Evolutionary conservation across 2,113 vertebrate species (phyloP).

Genomic region (Bettongia penicillata): DNA sequence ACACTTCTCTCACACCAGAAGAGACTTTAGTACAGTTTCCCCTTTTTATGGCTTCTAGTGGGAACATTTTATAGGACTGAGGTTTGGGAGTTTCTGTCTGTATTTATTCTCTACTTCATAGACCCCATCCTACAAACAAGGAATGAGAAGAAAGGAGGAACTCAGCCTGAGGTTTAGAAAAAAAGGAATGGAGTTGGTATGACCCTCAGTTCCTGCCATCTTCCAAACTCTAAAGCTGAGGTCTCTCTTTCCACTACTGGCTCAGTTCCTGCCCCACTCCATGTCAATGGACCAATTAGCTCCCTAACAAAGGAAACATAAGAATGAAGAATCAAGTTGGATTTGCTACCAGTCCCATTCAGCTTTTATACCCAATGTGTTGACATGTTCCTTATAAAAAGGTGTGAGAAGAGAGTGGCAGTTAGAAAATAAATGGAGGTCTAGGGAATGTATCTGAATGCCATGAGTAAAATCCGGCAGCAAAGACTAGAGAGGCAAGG

Average conservation of each 20-base stretch:
- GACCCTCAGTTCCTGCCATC: too few species aligned
- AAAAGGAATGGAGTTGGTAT: background rate
- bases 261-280: background rate
- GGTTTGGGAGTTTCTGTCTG: background rate
- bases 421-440: too few species aligned
- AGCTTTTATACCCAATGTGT: background rate
- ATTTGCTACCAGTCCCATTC: background rate
- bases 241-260: background rate
- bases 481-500: too few species aligned
- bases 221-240: background rate
- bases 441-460: too few species aligned
- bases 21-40: background rate
- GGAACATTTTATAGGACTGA: background rate
- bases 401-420: too few species aligned
- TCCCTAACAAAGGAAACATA: background rate
- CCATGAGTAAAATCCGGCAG: too few species aligned
- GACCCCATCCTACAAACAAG: background rate
- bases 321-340: background rate
- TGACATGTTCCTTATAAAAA: background rate
- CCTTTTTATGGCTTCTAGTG: background rate
- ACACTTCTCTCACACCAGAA: background rate
- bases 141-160: background rate
- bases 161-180: background rate
- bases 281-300: background rate
- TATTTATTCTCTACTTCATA: background rate